These are phyloP conservation scores for Mythimna lalbum DNA, from an alignment of 2,888 invertebrate species.

Conservation along the genomic window DNA sequence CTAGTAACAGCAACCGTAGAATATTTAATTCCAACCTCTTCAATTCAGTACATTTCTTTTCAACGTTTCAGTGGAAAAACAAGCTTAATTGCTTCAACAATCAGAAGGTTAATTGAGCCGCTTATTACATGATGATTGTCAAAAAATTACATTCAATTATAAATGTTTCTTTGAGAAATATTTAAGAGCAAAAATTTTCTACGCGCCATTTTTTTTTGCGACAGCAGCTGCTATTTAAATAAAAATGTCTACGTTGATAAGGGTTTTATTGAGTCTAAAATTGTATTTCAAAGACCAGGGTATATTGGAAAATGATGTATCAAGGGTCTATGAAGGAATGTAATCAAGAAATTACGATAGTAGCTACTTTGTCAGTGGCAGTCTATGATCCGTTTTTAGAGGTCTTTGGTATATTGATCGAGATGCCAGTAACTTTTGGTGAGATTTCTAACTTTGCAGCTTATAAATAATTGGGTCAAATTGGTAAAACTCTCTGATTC, in stretches of 20 bases:
- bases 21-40: slow-evolving; percentile 40
- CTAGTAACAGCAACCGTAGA: slow-evolving; percentile 22
- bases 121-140: slow-evolving; percentile 47
- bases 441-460: neutral
- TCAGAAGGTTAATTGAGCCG: slow-evolving; percentile 48
- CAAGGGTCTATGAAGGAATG: slow-evolving; percentile 12
- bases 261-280: slow-evolving; percentile 35
- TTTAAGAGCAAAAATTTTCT: neutral
- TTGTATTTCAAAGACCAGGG: slow-evolving; percentile 17
- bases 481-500: neutral
- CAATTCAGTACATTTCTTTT: slow-evolving; percentile 19
- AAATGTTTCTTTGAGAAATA: slow-evolving; percentile 25
- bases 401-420: neutral
- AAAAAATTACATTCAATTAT: slow-evolving; percentile 48
- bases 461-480: neutral
- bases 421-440: too few species aligned
- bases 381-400: neutral
- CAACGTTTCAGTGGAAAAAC: slow-evolving; percentile 14
- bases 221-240: slow-evolving; percentile 26
- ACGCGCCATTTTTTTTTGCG: slow-evolving; percentile 1
- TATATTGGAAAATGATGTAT: slow-evolving; percentile 48
- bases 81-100: slow-evolving; percentile 27
- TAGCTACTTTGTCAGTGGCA: neutral
- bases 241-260: slow-evolving; percentile 26
- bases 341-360: slow-evolving; percentile 22